Base-by-base conservation (phyloP, 53 echinoderm and acorn worm genomes). In the Pentamera pediparva region DNA sequence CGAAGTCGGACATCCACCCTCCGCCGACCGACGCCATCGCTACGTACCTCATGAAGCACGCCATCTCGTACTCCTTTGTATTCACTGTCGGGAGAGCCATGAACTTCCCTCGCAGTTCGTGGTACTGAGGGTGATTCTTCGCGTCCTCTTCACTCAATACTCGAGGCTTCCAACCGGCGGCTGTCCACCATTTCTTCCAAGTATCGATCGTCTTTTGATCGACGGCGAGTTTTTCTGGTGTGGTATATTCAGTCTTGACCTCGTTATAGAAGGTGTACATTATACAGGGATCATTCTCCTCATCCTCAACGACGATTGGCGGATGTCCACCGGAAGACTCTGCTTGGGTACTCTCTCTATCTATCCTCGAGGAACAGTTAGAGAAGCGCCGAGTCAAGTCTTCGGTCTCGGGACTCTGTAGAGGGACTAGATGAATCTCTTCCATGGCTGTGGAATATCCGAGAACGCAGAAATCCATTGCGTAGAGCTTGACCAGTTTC, bases 1-100 rank as follows among this genome's bases (percentile, higher is more conserved):
- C 62, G 19, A 27, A 35, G 21, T 62, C 62, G 7, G 35, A 62
- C 62, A 62, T 62, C 62, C 62, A 62, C n/a, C 62, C 62, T 3
- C 62, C 62, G 6, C 62, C 62, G 4, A 62, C 36, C 6, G 62
- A 35, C 8, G 62, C 62, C 62, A 62, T 62, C 9, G 62, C 62
- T 18, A 62, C 62, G 37, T 62, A 20, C 33, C 62, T 33, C 38
- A 62, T n/a, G 33, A 62, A 62, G 30, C 62, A 62, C 6, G 62
- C 12, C 19, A 36, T 18, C 21, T 37, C 62, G 21, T 62, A 62
- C 62, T 35, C 62, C 22, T 37, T n/a, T 8, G 9, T 13, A n/a
- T 62, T 62, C 37, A 19, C 33, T 8, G 62, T 62, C 4, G 62
- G 62, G 18, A 62, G 37, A 10, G 15, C 7, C 18, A 15, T 22